Base-by-base conservation (phyloP, 2,797 vertebrate genomes). In the Spheniscus humboldti region DNA sequence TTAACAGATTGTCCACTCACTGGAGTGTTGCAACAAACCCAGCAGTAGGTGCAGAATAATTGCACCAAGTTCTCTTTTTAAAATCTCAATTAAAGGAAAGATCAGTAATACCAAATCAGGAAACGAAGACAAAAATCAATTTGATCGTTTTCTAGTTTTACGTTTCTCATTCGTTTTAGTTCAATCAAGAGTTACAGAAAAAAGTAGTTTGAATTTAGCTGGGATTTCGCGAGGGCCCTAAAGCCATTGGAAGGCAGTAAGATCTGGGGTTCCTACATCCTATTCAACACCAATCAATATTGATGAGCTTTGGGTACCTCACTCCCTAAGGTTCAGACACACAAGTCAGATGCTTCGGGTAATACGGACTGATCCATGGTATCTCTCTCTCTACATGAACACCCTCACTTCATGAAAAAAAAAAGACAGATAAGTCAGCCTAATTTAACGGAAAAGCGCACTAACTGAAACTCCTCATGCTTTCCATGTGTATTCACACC, bases 401-500 rank as follows among this genome's bases (percentile, higher is more conserved):
- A 37, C 33, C 30, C 52, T 68, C 31, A 10, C 5, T 16, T 69
- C 47, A 47, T 27, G 18, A 13, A 41, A 7, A 15, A 45, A 33
- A 13, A 27, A 3, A 28, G 10, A n/a, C 39, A 30, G 41, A 47
- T 12, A 20, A 12, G 17, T 27, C 30, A n/a, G 56, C 23, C 39
- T 47, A 5, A 30, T 25, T 17, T 55, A n/a, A 24, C 0, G 1
- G 56, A n/a, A 11, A 47, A 53, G 16, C 3, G 7, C 31, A 18
- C 35, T 17, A 35, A 50, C 10, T 22, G 33, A 47, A 35, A 8
- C 15, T 59, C 45, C 33, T 45, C 5, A 3, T 30, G 53, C 62
- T 67, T 57, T 30, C 31, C 25, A 7, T 16, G 1, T 16, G 10
- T 11, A 8, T 50, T 28, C 35, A 13, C 6, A 24, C 63, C 17